phyloP scores from a whole-genome alignment of 2,888 invertebrate genomes.

The Thumatha senex region DNA sequence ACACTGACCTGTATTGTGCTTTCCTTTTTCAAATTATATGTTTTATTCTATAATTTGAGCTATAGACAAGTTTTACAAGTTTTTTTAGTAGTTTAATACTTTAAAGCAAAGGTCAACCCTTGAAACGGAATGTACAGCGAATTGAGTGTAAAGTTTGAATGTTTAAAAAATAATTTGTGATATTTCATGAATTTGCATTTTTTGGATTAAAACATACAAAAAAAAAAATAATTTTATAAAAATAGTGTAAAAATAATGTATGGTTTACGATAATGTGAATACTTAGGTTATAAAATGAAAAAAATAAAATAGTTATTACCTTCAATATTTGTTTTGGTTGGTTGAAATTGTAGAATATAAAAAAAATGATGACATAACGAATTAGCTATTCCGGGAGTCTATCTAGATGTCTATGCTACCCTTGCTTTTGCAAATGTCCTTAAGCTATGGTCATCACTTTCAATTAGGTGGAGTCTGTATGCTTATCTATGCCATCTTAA shows the following conservation, averaged over 20 bases:
- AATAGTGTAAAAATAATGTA: constrained; percentile 38
- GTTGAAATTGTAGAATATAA: neutral
- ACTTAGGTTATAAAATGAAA: constrained; percentile 20
- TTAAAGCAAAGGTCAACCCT: constrained; percentile 12
- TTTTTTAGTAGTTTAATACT: neutral
- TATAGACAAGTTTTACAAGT: neutral
- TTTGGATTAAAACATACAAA: constrained; percentile 23
- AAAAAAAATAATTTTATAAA: constrained; percentile 16
- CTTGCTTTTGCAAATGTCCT: no score
- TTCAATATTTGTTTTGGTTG: neutral
- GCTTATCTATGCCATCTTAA: no score
- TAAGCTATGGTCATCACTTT: no score
- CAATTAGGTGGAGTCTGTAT: no score
- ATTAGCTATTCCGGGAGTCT: no score
- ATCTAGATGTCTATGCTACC: no score
- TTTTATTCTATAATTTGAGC: neutral
- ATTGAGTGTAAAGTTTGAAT: constrained; percentile 30
- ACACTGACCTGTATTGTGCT: no score
- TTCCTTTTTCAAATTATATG: neutral
- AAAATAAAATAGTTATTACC: constrained; percentile 3
- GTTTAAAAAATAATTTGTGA: constrained; percentile 36
- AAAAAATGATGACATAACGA: no score
- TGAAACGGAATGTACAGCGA: constrained; percentile 30
- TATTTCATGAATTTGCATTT: constrained; percentile 38
- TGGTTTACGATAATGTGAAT: constrained; percentile 31